A percentile compares a stretch with the other conserved stretches of the same genome.
Conservation (phyloP, 2,888 invertebrate species). For the Drosophila formosana region DNA sequence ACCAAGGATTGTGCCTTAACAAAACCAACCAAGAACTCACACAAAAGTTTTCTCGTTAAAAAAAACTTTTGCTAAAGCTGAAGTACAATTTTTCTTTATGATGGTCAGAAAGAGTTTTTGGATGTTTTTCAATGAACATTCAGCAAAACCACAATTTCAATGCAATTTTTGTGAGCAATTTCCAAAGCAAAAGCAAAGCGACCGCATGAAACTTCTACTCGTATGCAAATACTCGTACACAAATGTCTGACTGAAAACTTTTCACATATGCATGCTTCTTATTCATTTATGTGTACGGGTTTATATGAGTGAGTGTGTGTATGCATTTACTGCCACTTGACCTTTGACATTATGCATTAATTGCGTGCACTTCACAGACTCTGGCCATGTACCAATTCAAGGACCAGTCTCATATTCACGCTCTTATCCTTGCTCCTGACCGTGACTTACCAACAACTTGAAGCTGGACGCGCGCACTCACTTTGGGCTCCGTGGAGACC, state of each 20-base stretch:
- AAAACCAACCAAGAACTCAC: conserved; percentile 45
- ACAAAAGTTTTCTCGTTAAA: conserved; percentile 82
- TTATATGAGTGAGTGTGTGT: conserved; percentile 1
- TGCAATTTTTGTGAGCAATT: conserved; percentile 79
- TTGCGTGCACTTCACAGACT: conserved; percentile 42
- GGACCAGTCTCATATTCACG: conserved; percentile 26
- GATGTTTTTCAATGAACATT: conserved; percentile 54
- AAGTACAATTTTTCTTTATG: conserved; percentile 56
- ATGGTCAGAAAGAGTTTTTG: conserved; percentile 55
- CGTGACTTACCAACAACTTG: conserved; percentile 94
- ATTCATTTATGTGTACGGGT: conserved; percentile 17
- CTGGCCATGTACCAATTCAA: conserved; percentile 16
- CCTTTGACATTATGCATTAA: conserved; percentile 61
- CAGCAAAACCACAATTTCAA: conserved; percentile 70
- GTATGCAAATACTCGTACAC: conserved; percentile 47
- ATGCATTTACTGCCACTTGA: conserved; percentile 55
- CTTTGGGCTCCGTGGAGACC: conserved; percentile 97
- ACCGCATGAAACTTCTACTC: conserved; percentile 38
- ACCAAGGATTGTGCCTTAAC: conserved; percentile 26
- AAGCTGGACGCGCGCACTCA: conserved; percentile 96
- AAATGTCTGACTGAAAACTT: conserved; percentile 29
- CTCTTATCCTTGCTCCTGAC: conserved; percentile 41
- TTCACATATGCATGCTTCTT: conserved; percentile 15
- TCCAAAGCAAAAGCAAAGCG: conserved; percentile 53
- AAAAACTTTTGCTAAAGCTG: conserved; percentile 56